Evolutionary conservation across 2,888 invertebrate genomes (phyloP), one percentile per base, ranked within the genome.

Genomic region (Beris chalybata): DNA sequence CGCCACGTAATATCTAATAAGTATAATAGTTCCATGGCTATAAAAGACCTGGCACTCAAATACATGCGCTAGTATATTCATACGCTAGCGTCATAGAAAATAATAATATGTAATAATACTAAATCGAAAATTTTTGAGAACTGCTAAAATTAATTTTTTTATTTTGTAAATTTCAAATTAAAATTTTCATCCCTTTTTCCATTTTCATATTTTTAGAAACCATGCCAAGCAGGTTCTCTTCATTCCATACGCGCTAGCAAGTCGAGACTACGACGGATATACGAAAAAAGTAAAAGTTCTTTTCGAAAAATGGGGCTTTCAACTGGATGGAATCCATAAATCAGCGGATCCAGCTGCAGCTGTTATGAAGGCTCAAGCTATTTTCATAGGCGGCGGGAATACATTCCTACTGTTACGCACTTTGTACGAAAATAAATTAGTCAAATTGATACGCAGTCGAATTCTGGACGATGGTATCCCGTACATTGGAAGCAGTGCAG

Each of bases 361-460:
- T 22, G 80, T 91, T 0, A 78, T 82, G 58, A 77, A 81, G 29
- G 87, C 90, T 0, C 83, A 90, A 79, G 89, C 89, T 32, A 85
- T 92, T 71, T 92, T 89, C 78, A 79, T 92, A 44, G 92, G 92
- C 7, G 92, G 92, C 56, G 92, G 92, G 53, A 93, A 93, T 76
- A 91, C 92, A 29, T 93, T 92, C 78, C 82, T 87, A 15, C 82
- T 93, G 22, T 77, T 92, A 30, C 89, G 89, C 76, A 82, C 83
- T 0, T 78, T 92, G 5, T 91, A 91, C 76, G 88, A 90, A 31
- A 80, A 86, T 47, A 68, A 88, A 65, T 79, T 92, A 50, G 78
- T 92, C 3, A 82, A 85, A 38, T 73, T 84, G 2, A 90, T 93
- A 70, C 82, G 83, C 59, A 82, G 85, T 50, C 82, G 84, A 73